Evolutionary conservation across 2,113 vertebrate species (phyloP).

Genomic region (Trematomus loennbergii): DNA sequence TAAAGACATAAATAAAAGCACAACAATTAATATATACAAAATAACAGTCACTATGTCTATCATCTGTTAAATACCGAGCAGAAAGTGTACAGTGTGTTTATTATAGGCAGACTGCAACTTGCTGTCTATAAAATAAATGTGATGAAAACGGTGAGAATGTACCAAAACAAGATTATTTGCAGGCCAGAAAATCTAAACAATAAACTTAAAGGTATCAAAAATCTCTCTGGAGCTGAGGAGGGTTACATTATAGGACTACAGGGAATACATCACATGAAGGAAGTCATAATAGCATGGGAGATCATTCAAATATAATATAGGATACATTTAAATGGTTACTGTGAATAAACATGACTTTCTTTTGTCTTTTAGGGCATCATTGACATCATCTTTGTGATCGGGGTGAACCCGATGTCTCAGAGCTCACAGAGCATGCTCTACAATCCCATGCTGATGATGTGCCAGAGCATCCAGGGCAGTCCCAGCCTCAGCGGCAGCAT

Average conservation of each 20-base stretch:
- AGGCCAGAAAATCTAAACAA: neutral
- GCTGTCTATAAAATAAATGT: no score
- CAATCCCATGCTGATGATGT: conserved; percentile 87
- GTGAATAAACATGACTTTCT: neutral
- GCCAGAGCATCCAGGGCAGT: conserved; percentile 82
- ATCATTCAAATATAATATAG: neutral
- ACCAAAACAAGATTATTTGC: neutral
- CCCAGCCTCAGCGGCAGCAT: conserved; percentile 76
- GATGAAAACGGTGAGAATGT: neutral
- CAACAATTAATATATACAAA: no score
- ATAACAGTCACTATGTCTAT: neutral
- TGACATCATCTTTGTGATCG: conserved; percentile 90
- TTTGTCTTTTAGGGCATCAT: conserved; percentile 83
- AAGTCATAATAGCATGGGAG: no score
- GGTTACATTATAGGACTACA: no score
- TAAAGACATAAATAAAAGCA: no score
- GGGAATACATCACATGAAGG: no score
- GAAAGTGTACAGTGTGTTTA: neutral
- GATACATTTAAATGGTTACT: neutral
- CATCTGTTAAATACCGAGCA: neutral
- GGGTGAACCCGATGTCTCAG: conserved; percentile 90
- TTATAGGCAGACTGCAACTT: neutral
- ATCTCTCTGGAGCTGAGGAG: no score
- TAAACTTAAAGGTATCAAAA: no score
- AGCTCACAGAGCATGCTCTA: conserved; percentile 87